Evolutionary conservation across 2,113 vertebrate genomes (phyloP).

Genomic region (Suncus etruscus): DNA sequence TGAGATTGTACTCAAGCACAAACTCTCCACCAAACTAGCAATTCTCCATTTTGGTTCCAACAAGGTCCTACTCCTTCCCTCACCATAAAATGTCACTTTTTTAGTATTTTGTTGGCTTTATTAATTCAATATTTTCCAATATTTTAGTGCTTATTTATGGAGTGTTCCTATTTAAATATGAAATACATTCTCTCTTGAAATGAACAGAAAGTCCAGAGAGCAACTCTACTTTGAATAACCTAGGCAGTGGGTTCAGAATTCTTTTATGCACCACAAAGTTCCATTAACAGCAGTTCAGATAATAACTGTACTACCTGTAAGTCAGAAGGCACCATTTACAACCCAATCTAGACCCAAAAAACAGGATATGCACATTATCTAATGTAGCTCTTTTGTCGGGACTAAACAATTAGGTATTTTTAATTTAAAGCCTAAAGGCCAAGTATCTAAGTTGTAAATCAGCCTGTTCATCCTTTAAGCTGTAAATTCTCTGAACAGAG

Average conservation of each 20-base stretch:
- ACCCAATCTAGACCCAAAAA: conserved; percentile 45
- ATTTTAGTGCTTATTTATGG: background rate
- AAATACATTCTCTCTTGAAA: conserved; percentile 41
- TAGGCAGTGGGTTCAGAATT: background rate
- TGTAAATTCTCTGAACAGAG: conserved; percentile 63
- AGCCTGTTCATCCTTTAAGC: conserved; percentile 24
- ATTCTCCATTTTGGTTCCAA: too few relatives aligned
- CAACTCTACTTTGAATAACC: background rate
- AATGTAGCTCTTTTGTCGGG: conserved; percentile 38
- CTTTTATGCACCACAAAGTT: background rate
- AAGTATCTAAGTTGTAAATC: conserved; percentile 50
- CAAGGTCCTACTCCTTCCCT: background rate
- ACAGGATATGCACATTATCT: background rate
- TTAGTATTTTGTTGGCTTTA: background rate
- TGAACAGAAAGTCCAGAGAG: conserved; percentile 14
- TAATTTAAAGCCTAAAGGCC: conserved; percentile 51
- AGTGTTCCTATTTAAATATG: background rate
- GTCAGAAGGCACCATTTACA: background rate
- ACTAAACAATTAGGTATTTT: conserved; percentile 46
- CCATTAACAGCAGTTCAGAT: conserved; percentile 15
- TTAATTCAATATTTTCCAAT: conserved; percentile 6
- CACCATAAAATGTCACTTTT: background rate
- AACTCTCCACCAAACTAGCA: too few relatives aligned
- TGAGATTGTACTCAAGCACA: too few relatives aligned
- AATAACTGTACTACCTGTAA: background rate